A percentile compares a stretch with the other conserved stretches of the same genome.
phyloP scores from a whole-genome alignment of 2,888 invertebrate genomes.

The Pammene aurita region DNA sequence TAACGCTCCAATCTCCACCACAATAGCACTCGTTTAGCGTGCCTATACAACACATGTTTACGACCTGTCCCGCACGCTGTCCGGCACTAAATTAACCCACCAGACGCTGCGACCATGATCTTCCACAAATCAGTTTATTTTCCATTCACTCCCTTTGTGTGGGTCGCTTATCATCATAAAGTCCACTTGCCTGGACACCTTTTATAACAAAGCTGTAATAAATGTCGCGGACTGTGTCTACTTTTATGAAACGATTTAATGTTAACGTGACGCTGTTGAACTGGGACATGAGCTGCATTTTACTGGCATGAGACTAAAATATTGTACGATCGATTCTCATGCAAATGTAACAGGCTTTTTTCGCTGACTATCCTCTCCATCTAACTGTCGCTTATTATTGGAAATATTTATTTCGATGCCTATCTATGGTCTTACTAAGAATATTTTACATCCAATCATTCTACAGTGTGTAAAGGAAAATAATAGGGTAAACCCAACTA shows the following conservation, averaged over 20 bases:
- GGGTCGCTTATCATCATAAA: slow-evolving; percentile 41
- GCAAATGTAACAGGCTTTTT: background rate
- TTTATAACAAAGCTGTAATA: slow-evolving; percentile 36
- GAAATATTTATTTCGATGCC: no score
- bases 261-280: slow-evolving; percentile 16
- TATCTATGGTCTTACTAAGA: background rate
- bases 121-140: slow-evolving; percentile 42
- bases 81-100: slow-evolving; percentile 33
- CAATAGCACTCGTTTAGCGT: slow-evolving; percentile 23
- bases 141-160: slow-evolving; percentile 40
- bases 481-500: background rate
- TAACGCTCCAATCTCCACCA: slow-evolving; percentile 14
- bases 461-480: no score
- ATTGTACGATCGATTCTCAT: background rate
- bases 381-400: background rate
- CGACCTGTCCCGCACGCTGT: slow-evolving; percentile 12
- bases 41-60: slow-evolving; percentile 31
- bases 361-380: background rate
- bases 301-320: background rate
- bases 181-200: slow-evolving; percentile 36
- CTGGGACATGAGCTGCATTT: slow-evolving; percentile 12
- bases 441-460: background rate
- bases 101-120: slow-evolving; percentile 40
- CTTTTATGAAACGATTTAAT: slow-evolving; percentile 30
- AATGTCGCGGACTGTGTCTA: slow-evolving; percentile 29